A percentile compares a stretch with the other conserved stretches of the same genome.
These are phyloP conservation scores for Heliconius ethilla DNA, from an alignment of 2,888 invertebrate species.

Conservation along the genomic window DNA sequence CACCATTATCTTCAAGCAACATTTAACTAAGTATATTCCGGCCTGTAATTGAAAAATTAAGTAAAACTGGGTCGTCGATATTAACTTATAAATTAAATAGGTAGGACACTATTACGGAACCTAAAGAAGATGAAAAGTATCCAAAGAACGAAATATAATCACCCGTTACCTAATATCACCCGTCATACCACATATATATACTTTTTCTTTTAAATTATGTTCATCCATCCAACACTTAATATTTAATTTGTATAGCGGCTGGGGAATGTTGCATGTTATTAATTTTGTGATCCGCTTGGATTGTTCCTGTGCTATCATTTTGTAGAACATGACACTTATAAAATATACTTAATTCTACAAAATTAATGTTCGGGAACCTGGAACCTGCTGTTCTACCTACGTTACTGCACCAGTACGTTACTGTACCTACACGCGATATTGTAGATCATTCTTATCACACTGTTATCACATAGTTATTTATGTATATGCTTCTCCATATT, in stretches of 20 bases:
- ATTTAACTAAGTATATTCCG: constrained; percentile 38
- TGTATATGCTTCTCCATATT: constrained; percentile 26
- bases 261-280: constrained; percentile 78
- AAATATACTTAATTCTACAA: background rate
- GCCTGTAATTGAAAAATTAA: constrained; percentile 36
- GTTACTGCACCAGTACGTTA: background rate
- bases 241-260: constrained; percentile 76
- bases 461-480: constrained; percentile 16
- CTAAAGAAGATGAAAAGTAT: constrained; percentile 44
- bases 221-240: constrained; percentile 76
- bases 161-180: constrained; percentile 72
- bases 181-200: constrained; percentile 62
- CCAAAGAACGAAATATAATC: constrained; percentile 52
- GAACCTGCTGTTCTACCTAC: background rate
- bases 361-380: constrained; percentile 7
- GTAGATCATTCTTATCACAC: constrained; percentile 28
- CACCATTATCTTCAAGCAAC: constrained; percentile 45
- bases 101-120: constrained; percentile 47
- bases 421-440: constrained; percentile 5
- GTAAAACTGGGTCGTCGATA: constrained; percentile 46
- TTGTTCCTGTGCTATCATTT: constrained; percentile 36
- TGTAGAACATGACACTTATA: constrained; percentile 6
- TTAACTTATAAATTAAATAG: constrained; percentile 47
- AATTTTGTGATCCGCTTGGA: constrained; percentile 31
- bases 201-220: constrained; percentile 62